A percentile compares a stretch with the other conserved stretches of the same genome.
These are phyloP conservation scores for Mimas tiliae DNA, from an alignment of 2,888 invertebrate species.

Conservation along the genomic window DNA sequence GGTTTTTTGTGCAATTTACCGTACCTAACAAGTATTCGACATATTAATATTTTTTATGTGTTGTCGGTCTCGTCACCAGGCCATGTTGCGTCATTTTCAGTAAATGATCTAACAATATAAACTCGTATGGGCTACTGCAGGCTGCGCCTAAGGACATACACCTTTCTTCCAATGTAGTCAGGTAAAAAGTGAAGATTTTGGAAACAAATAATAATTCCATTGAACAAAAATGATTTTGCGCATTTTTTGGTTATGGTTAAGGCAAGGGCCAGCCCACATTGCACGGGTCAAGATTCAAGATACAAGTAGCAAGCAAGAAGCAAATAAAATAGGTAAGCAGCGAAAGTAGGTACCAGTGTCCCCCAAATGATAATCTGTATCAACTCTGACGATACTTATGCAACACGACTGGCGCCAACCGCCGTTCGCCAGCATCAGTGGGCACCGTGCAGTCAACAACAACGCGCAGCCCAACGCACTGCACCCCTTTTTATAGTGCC, in stretches of 20 bases:
- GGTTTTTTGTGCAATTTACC: no score
- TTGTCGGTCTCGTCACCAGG: no score
- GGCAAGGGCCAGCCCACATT: constrained; percentile 34
- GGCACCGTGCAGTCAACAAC: constrained; percentile 53
- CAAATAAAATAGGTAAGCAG: constrained; percentile 58
- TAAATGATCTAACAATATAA: no score
- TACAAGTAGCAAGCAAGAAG: constrained; percentile 35
- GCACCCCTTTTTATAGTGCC: constrained; percentile 24
- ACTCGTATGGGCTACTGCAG: no score
- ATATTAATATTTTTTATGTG: no score
- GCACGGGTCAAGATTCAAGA: constrained; percentile 24
- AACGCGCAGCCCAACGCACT: constrained; percentile 41
- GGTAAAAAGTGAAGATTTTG: no score
- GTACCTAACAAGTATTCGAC: no score
- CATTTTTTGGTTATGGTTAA: not conserved
- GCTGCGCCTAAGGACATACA: no score
- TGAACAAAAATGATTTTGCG: not conserved
- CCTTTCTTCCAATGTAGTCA: no score
- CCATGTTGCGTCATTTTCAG: no score
- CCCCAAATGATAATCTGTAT: constrained; percentile 84
- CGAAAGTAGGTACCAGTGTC: constrained; percentile 79
- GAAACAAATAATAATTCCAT: not conserved
- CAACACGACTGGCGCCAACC: constrained; percentile 61
- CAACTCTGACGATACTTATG: constrained; percentile 73
- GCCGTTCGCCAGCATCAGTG: constrained; percentile 65